Evolutionary conservation across 2,888 invertebrate species (phyloP).

Genomic region (Agriopis marginaria): DNA sequence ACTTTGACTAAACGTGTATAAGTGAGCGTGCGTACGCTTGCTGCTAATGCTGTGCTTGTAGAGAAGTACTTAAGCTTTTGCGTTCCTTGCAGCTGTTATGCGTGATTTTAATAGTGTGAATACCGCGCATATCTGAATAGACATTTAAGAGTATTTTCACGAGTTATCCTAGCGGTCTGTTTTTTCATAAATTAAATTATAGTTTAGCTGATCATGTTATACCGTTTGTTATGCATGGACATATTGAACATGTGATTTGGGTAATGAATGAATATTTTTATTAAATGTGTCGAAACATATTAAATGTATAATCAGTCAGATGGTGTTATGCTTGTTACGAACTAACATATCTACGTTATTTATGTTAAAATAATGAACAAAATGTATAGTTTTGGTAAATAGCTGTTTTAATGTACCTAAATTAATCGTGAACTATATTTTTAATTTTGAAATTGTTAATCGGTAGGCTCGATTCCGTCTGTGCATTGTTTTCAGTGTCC

Average conservation of each 20-base stretch:
- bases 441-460: slow-evolving; percentile 31
- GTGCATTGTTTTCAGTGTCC: slow-evolving; percentile 28
- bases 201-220: not conserved
- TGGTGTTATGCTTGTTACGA: slow-evolving; percentile 30
- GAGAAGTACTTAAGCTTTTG: not conserved
- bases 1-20: not conserved
- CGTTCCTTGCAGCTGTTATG: not conserved
- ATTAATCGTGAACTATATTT: slow-evolving; percentile 12
- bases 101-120: not conserved
- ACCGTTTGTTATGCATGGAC: slow-evolving; percentile 4
- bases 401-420: slow-evolving; percentile 23
- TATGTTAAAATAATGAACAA: slow-evolving; percentile 22
- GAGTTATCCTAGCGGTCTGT: not conserved
- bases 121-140: not conserved
- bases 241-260: not conserved
- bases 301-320: slow-evolving; percentile 6
- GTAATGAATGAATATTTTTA: slow-evolving; percentile 12
- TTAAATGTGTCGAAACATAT: slow-evolving; percentile 11
- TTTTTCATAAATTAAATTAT: not conserved
- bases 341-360: slow-evolving; percentile 35
- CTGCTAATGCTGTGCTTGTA: not conserved
- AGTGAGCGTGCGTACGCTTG: not conserved
- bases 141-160: not conserved
- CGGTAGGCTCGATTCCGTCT: slow-evolving; percentile 25
- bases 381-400: slow-evolving; percentile 17